Evolutionary conservation across 2,888 invertebrate species (phyloP).

Genomic region (Notodonta ziczac): DNA sequence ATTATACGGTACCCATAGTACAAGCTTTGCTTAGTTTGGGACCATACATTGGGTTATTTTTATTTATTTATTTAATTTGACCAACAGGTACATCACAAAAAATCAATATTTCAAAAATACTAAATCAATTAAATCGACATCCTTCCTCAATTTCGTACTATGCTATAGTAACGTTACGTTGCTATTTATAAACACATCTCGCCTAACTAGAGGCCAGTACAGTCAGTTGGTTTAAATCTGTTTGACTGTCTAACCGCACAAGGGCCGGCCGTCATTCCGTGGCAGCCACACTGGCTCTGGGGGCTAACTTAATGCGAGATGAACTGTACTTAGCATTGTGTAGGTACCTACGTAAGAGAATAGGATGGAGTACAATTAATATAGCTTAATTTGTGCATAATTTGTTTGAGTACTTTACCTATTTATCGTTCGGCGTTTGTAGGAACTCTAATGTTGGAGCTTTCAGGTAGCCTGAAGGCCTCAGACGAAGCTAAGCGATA

Average conservation of each 20-base stretch:
- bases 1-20: too few species aligned
- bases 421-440: too few species aligned
- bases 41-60: too few species aligned
- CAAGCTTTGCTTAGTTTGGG: too few species aligned
- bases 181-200: slow-evolving; percentile 19
- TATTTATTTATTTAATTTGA: too few species aligned
- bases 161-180: not conserved
- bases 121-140: too few species aligned
- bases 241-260: slow-evolving; percentile 43
- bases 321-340: slow-evolving; percentile 28
- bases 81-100: too few species aligned
- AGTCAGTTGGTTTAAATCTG: slow-evolving; percentile 39
- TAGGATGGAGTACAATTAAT: not conserved
- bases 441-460: too few species aligned
- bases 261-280: slow-evolving; percentile 37
- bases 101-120: too few species aligned
- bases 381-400: not conserved
- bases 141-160: not conserved
- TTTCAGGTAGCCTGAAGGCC: too few species aligned
- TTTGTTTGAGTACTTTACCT: not conserved
- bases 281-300: slow-evolving; percentile 24
- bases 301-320: slow-evolving; percentile 33
- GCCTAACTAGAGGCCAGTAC: slow-evolving; percentile 31
- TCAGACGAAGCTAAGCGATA: too few species aligned
- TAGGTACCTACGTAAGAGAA: slow-evolving; percentile 6